Evolutionary conservation across 2,888 invertebrate genomes (phyloP), one percentile per base, ranked within the genome.

Genomic region (Cheilosia urbana): DNA sequence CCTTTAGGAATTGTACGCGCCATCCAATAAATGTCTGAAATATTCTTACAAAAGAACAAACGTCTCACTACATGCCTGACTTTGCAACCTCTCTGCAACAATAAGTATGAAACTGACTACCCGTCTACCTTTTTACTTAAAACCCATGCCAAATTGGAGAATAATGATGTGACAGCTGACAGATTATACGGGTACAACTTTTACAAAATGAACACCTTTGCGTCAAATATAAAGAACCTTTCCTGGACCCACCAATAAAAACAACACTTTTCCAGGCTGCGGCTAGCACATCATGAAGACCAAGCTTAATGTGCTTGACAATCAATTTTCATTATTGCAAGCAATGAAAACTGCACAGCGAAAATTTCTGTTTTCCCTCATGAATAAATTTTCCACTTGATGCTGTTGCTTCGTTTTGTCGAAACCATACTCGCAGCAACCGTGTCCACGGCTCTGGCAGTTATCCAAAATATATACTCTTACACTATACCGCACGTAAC

Each of bases 261-360:
- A 11, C 19, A 37, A 57, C 37, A 13, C 17, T 19, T 13, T 37
- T 13, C 30, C 30, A 30, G 30, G 45, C 17, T 19, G 7, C 47
- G 3, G 24, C 24, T 5, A 15, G 42, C 24, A 60, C 72, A 19
- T 73, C 66, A 60, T 53, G 30, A 30, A 81, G 30, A 77, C 58
- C 24, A 27, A 47, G 17, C 60, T 78, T 79, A 69, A 84, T 79
- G 73, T 69, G 69, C 57, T 65, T 73, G 58, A 79, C 79, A 84
- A 84, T 84, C 79, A 84, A 79, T 79, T 84, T 84, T 79, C 75
- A 69, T 84, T 69, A 58, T 78, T 83, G 60, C 57, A 13, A 60
- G 58, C 69, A 57, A 63, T 60, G 69, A 65, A 76, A 76, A 71
- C 66, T 66, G 65, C 34, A 37, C 47, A 24, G 37, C n/a, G 58